Percentiles rank a stretch among this genome's conserved stretches.
These are phyloP conservation scores for Empis stercorea DNA, from an alignment of 2,888 invertebrate genomes.

Conservation along the genomic window DNA sequence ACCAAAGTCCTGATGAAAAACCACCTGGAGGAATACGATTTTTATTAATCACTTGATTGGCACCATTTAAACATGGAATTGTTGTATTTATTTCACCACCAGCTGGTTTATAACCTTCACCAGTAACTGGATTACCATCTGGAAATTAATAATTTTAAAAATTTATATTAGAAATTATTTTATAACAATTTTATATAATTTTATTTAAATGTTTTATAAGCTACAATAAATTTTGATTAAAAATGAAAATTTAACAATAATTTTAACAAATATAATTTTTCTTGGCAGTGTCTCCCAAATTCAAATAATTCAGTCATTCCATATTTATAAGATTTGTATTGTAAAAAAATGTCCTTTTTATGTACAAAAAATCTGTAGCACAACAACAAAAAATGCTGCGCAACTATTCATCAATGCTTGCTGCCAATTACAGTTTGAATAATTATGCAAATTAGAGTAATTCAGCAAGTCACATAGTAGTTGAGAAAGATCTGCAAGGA, in stretches of 20 bases:
- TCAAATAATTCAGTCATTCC: no score
- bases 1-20: slow-evolving; percentile 37
- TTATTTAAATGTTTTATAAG: slow-evolving; percentile 3
- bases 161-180: slow-evolving; percentile 1
- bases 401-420: no score
- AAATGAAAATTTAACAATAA: background rate
- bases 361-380: no score
- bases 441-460: no score
- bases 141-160: slow-evolving; percentile 7
- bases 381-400: no score
- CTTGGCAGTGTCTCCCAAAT: no score
- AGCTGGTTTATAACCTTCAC: slow-evolving; percentile 38
- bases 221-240: background rate
- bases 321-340: no score
- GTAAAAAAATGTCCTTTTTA: no score
- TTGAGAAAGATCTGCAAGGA: no score
- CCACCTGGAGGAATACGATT: slow-evolving; percentile 38
- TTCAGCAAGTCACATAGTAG: no score
- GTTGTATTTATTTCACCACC: slow-evolving; percentile 28
- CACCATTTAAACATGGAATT: slow-evolving; percentile 26
- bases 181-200: background rate
- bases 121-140: slow-evolving; percentile 45
- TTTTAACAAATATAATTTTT: no score
- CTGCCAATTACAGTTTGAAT: no score
- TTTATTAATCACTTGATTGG: slow-evolving; percentile 35